Conservation (phyloP, 53 echinoderm and acorn worm species). For the Apostichopus leukothele region DNA sequence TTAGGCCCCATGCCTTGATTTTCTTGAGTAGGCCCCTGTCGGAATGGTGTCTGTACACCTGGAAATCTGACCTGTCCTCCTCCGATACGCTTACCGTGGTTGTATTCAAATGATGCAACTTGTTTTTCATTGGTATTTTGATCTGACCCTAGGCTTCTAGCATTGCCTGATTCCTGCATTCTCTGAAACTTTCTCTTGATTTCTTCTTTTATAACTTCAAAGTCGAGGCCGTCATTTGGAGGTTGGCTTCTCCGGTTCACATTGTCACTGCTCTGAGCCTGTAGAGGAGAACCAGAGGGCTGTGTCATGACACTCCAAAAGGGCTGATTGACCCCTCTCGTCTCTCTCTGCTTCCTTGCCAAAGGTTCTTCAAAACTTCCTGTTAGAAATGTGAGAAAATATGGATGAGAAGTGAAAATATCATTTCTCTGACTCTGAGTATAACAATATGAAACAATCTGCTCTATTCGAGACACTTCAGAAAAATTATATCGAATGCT, state of each 20-base stretch:
- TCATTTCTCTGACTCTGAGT: too few species aligned
- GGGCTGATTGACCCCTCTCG: not conserved
- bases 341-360: not conserved
- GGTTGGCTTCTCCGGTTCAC: not conserved
- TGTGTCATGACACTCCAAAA: constrained; percentile 28
- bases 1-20: not conserved
- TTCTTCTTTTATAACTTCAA: not conserved
- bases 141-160: not conserved
- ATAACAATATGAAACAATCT: too few species aligned
- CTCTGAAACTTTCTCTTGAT: not conserved
- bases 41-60: not conserved
- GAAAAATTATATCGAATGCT: too few species aligned
- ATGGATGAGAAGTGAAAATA: too few species aligned
- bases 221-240: not conserved
- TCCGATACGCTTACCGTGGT: not conserved
- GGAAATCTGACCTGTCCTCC: not conserved
- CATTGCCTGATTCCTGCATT: not conserved
- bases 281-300: constrained; percentile 18
- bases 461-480: too few species aligned
- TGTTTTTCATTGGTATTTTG: not conserved
- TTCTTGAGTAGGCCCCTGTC: not conserved
- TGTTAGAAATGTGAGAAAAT: not conserved
- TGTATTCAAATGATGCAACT: constrained; percentile 13
- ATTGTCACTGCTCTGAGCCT: not conserved
- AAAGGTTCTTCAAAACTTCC: not conserved